phyloP scores from a whole-genome alignment of 2,797 vertebrate genomes.

The Oryzias sinensis region DNA sequence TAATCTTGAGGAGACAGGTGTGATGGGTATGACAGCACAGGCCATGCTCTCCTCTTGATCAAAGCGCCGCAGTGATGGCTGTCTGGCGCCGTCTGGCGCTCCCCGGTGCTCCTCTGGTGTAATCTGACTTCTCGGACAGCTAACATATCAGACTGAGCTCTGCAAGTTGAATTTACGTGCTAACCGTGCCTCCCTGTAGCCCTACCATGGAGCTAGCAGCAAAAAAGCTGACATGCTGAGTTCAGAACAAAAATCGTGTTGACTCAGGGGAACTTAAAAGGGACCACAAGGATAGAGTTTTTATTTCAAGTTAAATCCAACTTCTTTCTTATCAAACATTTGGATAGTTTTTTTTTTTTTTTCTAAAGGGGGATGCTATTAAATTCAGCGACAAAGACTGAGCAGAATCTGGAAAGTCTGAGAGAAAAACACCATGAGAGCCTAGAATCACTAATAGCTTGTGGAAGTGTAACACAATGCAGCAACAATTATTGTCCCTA shows the following conservation, averaged over 20 bases:
- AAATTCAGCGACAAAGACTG: constrained; percentile 14
- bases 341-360: constrained; percentile 1
- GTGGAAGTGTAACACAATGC: constrained; percentile 25
- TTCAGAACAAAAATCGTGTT: constrained; percentile 72
- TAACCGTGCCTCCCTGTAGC: constrained; percentile 73
- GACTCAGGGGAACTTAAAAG: constrained; percentile 68
- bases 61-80: constrained; percentile 80
- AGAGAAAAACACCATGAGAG: constrained; percentile 30
- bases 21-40: constrained; percentile 77
- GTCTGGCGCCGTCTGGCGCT: constrained; percentile 77
- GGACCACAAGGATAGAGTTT: constrained; percentile 38
- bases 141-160: constrained; percentile 74
- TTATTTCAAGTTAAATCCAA: constrained; percentile 32
- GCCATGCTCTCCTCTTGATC: constrained; percentile 80
- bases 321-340: constrained; percentile 23
- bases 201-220: constrained; percentile 61
- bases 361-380: constrained; percentile 6
- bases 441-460: constrained; percentile 21
- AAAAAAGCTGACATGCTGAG: constrained; percentile 67
- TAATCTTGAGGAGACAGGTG: constrained; percentile 75
- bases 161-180: constrained; percentile 70
- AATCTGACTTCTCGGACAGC: constrained; percentile 81
- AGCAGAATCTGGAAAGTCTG: constrained; percentile 6
- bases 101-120: constrained; percentile 67
- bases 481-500: constrained; percentile 25